Evolutionary conservation across 2,888 invertebrate species (phyloP).

Genomic region (Morinoia aosen): DNA sequence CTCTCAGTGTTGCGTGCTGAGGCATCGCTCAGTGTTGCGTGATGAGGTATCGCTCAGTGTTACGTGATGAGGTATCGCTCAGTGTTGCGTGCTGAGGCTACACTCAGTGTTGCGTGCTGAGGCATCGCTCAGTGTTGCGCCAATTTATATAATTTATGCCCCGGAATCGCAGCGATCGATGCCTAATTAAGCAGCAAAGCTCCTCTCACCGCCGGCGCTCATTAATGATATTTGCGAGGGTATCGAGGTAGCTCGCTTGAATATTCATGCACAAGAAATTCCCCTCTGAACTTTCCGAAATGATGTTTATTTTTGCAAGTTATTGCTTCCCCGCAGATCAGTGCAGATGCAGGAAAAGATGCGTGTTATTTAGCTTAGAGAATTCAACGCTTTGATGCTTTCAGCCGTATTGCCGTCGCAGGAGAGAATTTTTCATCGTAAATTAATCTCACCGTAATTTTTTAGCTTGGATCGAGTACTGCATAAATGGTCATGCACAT

Average conservation of each 20-base stretch:
- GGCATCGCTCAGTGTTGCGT: too few species aligned
- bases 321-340: neutral
- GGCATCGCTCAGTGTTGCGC: neutral
- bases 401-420: neutral
- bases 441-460: neutral
- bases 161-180: neutral
- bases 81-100: too few species aligned
- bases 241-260: neutral
- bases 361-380: neutral
- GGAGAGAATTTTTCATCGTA: neutral
- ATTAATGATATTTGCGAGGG: neutral
- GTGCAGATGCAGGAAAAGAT: neutral
- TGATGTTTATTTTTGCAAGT: neutral
- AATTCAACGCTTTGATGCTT: neutral
- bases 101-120: neutral
- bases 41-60: too few species aligned
- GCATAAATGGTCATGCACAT: too few species aligned
- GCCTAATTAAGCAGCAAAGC: neutral
- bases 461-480: too few species aligned
- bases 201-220: neutral
- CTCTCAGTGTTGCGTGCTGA: neutral
- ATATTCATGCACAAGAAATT: neutral
- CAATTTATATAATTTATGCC: neutral
- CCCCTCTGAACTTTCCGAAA: neutral
- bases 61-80: too few species aligned